Conservation (phyloP, 2,113 vertebrate genomes). For the Blennius ocellaris region DNA sequence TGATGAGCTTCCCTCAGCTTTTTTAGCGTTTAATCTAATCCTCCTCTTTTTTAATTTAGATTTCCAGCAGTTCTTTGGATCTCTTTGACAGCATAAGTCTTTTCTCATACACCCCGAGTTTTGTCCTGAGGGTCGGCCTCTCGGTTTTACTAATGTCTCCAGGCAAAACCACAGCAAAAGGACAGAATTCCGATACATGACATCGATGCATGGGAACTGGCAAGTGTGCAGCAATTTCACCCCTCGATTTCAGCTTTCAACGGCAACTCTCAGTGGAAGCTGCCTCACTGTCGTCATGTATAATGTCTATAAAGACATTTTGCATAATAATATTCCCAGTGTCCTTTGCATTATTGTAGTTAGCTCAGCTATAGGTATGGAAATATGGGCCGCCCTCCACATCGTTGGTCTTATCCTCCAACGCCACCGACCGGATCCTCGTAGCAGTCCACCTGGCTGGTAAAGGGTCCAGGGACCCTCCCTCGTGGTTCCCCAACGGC, state of each 20-base stretch:
- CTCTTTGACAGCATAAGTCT: not conserved
- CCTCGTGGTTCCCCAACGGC: too few relatives aligned
- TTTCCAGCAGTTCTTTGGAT: not conserved
- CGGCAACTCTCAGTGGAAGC: too few relatives aligned
- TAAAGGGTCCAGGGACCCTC: too few relatives aligned
- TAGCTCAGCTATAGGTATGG: too few relatives aligned
- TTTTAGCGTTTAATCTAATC: not conserved
- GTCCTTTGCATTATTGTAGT: too few relatives aligned
- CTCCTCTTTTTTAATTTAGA: not conserved
- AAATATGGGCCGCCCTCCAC: too few relatives aligned
- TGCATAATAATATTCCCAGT: too few relatives aligned
- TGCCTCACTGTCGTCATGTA: too few relatives aligned
- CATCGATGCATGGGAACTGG: not conserved
- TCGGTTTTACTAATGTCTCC: not conserved
- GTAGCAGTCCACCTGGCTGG: too few relatives aligned
- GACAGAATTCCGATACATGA: not conserved
- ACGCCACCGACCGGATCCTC: too few relatives aligned
- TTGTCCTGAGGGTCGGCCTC: constrained; percentile 1
- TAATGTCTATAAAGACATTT: too few relatives aligned
- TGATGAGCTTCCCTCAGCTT: not conserved
- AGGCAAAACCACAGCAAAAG: not conserved
- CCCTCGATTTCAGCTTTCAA: not conserved
- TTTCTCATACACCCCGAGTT: not conserved
- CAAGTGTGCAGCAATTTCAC: not conserved
- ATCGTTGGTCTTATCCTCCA: too few relatives aligned